Conservation (phyloP, 2,888 invertebrate genomes). For the Euclidia mi region DNA sequence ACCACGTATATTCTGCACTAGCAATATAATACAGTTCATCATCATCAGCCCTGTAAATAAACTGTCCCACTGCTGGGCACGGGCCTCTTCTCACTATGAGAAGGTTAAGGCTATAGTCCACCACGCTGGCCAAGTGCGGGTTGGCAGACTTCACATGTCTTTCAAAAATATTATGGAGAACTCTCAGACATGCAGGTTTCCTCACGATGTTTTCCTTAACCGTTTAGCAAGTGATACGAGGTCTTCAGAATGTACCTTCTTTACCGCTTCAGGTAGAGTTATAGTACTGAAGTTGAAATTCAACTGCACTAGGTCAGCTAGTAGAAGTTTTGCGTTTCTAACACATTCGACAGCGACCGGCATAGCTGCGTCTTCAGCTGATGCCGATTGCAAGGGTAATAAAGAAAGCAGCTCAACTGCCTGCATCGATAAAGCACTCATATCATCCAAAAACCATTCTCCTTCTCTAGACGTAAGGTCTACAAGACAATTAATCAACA, state of each 20-base stretch:
- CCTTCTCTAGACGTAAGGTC: conserved; percentile 95
- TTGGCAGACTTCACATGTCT: too few relatives aligned
- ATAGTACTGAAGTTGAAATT: conserved; percentile 96
- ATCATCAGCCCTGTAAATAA: too few relatives aligned
- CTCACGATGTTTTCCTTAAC: too few relatives aligned
- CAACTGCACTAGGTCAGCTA: conserved; percentile 94
- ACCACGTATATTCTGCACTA: too few relatives aligned
- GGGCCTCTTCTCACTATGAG: too few relatives aligned
- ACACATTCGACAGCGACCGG: conserved; percentile 91
- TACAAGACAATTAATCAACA: conserved; percentile 94
- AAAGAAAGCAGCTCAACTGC: conserved; percentile 91
- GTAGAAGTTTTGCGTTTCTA: conserved; percentile 92
- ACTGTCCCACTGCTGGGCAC: too few relatives aligned
- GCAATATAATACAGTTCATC: too few relatives aligned
- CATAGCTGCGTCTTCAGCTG: conserved; percentile 87
- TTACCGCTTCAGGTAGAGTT: conserved; percentile 95
- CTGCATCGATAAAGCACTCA: conserved; percentile 93
- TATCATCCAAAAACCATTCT: conserved; percentile 96
- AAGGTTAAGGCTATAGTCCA: too few relatives aligned
- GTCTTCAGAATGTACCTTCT: conserved; percentile 94
- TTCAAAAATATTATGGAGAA: too few relatives aligned
- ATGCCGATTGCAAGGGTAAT: conserved; percentile 88
- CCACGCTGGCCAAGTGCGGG: too few relatives aligned
- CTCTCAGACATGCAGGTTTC: too few relatives aligned
- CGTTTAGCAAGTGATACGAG: too few relatives aligned